Evolutionary conservation across 2,888 invertebrate species (phyloP).

Genomic region (Metopia argyrocephala): DNA sequence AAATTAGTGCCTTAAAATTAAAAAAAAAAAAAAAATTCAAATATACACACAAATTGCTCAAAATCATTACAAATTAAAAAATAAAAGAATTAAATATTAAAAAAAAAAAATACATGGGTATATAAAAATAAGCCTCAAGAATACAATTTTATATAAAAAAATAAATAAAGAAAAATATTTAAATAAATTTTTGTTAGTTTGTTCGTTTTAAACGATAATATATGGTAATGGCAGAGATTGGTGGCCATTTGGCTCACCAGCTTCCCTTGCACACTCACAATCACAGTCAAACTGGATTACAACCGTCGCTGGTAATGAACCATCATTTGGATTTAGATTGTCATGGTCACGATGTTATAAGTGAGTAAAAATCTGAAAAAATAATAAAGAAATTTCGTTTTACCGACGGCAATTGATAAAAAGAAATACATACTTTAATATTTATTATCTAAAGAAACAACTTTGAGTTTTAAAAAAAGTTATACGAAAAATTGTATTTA

Average conservation of each 20-base stretch:
- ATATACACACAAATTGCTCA: too few relatives aligned
- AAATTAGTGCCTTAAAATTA: conserved; percentile 55
- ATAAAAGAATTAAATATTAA: background rate
- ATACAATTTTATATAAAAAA: background rate
- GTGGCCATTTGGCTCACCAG: conserved; percentile 84
- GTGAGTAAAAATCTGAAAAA: conserved; percentile 69
- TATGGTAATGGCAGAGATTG: conserved; percentile 84
- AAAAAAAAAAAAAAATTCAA: conserved; percentile 40
- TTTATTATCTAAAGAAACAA: too few relatives aligned
- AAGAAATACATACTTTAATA: too few relatives aligned
- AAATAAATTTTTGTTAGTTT: conserved; percentile 10
- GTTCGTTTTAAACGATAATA: conserved; percentile 77
- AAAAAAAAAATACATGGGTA: background rate
- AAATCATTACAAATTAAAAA: conserved; percentile 30
- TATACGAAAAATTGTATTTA: too few relatives aligned
- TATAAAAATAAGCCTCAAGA: background rate
- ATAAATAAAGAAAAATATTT: background rate
- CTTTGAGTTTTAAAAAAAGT: too few relatives aligned
- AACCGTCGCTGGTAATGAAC: conserved; percentile 83
- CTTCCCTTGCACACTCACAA: conserved; percentile 80
- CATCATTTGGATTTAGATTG: conserved; percentile 80
- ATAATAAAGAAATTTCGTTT: background rate
- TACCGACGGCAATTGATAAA: too few relatives aligned
- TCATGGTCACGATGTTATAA: conserved; percentile 79
- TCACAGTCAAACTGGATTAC: conserved; percentile 81